Percentiles rank a stretch among this genome's conserved stretches.
These are phyloP conservation scores for Anguilla marmorata DNA, from an alignment of 2,797 vertebrate species.

Conservation along the genomic window DNA sequence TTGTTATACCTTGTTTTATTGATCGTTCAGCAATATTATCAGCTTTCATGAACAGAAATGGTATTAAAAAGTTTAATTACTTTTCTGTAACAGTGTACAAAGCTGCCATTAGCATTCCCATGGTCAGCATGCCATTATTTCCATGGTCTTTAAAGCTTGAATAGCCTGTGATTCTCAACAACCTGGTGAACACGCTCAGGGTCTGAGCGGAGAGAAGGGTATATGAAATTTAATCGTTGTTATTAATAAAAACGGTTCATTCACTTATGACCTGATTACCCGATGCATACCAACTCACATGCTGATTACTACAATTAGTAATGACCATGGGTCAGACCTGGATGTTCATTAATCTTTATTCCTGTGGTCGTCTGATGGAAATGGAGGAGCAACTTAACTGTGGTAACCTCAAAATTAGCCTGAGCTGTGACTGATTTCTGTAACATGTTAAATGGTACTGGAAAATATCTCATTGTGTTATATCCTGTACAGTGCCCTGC, in stretches of 20 bases:
- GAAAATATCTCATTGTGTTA: no score
- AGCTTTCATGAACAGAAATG: not conserved
- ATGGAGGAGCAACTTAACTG: no score
- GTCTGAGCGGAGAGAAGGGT: not conserved
- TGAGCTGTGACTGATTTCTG: no score
- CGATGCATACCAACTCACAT: no score
- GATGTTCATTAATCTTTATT: no score
- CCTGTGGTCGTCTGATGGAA: no score
- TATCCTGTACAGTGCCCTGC: no score
- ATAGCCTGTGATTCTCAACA: not conserved
- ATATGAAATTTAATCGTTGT: not conserved
- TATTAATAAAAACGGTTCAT: not conserved
- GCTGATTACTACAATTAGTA: no score
- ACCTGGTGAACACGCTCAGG: not conserved
- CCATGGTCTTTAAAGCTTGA: slow-evolving; percentile 2
- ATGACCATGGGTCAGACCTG: no score
- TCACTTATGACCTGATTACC: no score
- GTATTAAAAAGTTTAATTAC: not conserved
- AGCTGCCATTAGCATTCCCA: not conserved
- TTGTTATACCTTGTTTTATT: not conserved
- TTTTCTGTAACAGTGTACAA: not conserved
- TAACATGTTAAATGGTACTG: no score
- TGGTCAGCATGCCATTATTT: not conserved
- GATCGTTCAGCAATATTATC: slow-evolving; percentile 4
- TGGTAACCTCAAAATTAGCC: no score